These are phyloP conservation scores for Protobothrops flavoviridis DNA, from an alignment of 2,113 vertebrate genomes.

Conservation along the genomic window DNA sequence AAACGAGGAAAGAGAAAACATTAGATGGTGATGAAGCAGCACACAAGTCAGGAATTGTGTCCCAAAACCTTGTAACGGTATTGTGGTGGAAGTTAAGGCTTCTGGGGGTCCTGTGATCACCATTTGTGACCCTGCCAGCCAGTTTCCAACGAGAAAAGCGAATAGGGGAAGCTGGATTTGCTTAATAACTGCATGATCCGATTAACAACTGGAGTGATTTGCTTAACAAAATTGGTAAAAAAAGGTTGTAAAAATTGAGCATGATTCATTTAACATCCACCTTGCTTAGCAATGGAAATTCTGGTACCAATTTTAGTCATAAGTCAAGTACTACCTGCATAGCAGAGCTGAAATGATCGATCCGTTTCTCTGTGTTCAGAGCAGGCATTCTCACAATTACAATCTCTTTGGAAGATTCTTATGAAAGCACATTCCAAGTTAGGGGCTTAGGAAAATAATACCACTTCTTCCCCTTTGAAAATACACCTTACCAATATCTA, in stretches of 20 bases:
- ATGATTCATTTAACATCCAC: background rate
- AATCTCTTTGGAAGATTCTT: background rate
- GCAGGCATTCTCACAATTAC: background rate
- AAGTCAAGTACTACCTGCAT: background rate
- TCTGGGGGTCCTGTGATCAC: no score
- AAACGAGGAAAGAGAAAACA: background rate
- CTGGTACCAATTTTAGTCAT: background rate
- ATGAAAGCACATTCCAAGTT: background rate
- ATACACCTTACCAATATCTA: constrained; percentile 53
- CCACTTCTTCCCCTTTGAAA: background rate
- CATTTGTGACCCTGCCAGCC: no score
- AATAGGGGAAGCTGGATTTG: no score
- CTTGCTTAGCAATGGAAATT: background rate
- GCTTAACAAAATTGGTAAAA: background rate
- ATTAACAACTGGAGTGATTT: background rate
- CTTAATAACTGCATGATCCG: background rate
- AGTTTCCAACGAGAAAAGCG: no score
- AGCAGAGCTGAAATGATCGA: background rate
- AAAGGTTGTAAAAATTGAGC: background rate
- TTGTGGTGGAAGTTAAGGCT: no score
- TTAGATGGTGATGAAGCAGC: background rate
- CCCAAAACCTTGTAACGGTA: background rate
- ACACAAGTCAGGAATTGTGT: background rate
- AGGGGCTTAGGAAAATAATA: background rate
- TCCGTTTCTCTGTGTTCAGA: background rate